Evolutionary conservation across 2,113 vertebrate genomes (phyloP).

Genomic region (Aramus guarauna): DNA sequence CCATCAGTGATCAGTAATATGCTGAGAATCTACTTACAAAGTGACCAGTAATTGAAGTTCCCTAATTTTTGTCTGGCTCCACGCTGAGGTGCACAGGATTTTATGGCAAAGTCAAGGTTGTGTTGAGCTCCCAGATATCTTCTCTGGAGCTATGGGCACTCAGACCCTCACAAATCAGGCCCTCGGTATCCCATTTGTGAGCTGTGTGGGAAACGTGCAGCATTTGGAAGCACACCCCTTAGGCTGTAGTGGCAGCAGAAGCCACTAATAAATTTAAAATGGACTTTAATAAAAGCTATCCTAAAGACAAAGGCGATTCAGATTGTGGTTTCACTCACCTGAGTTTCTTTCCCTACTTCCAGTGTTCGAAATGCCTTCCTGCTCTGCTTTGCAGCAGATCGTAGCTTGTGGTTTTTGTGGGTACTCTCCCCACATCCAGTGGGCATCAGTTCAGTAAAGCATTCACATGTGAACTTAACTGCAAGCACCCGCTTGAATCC

Average conservation of each 20-base stretch:
- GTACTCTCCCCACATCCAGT: background rate
- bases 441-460: background rate
- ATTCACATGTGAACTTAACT: background rate
- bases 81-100: background rate
- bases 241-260: background rate
- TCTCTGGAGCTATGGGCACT: background rate
- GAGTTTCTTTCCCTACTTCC: background rate
- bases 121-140: background rate
- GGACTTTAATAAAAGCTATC: background rate
- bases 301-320: background rate
- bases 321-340: background rate
- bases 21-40: background rate
- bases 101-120: accelerated
- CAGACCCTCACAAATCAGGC: background rate
- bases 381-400: background rate
- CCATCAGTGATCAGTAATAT: background rate
- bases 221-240: background rate
- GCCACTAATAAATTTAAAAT: background rate
- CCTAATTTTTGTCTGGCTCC: background rate
- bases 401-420: background rate
- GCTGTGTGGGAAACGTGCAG: accelerated
- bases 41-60: background rate
- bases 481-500: background rate
- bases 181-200: accelerated
- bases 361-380: background rate